phyloP scores from a whole-genome alignment of 2,113 vertebrate species.

The Numida meleagris region DNA sequence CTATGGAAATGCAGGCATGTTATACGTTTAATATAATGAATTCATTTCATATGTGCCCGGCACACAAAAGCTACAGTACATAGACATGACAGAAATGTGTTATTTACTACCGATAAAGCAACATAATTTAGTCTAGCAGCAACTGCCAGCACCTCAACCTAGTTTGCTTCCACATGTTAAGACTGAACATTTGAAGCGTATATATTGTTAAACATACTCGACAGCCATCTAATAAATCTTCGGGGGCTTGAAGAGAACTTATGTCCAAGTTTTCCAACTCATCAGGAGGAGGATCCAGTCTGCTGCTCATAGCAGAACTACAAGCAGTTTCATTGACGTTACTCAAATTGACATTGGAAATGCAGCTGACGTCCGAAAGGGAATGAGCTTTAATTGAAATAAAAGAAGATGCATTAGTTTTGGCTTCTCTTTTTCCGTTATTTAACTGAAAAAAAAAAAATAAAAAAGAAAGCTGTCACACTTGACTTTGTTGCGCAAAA shows the following conservation, averaged over 20 bases:
- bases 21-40: background rate
- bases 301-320: constrained; percentile 78
- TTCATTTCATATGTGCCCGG: background rate
- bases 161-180: background rate
- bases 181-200: background rate
- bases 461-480: background rate
- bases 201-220: constrained; percentile 79
- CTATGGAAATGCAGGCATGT: background rate
- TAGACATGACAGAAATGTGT: background rate
- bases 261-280: constrained; percentile 86
- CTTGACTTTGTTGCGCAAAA: background rate
- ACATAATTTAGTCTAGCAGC: background rate
- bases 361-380: constrained; percentile 91
- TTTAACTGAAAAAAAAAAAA: background rate
- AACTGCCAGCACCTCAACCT: background rate
- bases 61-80: background rate
- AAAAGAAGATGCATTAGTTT: background rate
- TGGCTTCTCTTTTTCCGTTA: background rate
- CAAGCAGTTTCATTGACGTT: constrained; percentile 85
- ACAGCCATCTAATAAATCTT: constrained; percentile 94
- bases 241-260: constrained; percentile 81
- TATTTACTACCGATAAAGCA: background rate
- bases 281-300: constrained; percentile 80
- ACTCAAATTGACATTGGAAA: constrained; percentile 87
- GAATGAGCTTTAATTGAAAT: constrained; percentile 67